Percentiles rank a stretch among this genome's conserved stretches.
Evolutionary conservation across 2,113 vertebrate genomes (phyloP).

Genomic region (Microcebus tavaratra): DNA sequence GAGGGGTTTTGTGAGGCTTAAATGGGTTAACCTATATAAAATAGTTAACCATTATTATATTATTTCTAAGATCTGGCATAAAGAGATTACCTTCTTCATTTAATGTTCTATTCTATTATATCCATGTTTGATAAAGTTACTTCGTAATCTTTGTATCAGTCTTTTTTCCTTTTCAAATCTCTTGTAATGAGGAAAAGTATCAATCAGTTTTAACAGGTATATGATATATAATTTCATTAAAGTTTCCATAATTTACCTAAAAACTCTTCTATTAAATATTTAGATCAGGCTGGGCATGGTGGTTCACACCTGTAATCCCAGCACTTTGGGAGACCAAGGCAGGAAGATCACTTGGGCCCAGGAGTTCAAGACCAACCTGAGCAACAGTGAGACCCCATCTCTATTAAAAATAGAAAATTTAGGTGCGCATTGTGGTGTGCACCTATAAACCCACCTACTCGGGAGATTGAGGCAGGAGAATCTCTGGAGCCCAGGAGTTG

Average conservation of each 20-base stretch:
- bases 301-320: too few relatives aligned
- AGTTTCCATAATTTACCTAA: background rate
- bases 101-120: background rate
- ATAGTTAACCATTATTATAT: background rate
- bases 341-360: too few relatives aligned
- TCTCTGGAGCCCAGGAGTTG: too few relatives aligned
- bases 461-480: too few relatives aligned
- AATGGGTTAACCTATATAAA: background rate
- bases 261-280: background rate
- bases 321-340: too few relatives aligned
- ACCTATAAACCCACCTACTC: too few relatives aligned
- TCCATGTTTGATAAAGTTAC: background rate
- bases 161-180: too few relatives aligned
- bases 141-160: background rate
- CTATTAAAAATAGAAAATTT: too few relatives aligned
- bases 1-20: background rate
- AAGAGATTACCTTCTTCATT: background rate
- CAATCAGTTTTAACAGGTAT: background rate
- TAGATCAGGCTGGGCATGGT: background rate
- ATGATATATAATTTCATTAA: background rate
- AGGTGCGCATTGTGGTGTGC: rapidly evolving
- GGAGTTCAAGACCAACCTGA: too few relatives aligned
- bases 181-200: background rate
- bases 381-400: too few relatives aligned
- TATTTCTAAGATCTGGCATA: background rate